Evolutionary conservation across 2,888 invertebrate genomes (phyloP).

Genomic region (Eupithecia dodoneata): DNA sequence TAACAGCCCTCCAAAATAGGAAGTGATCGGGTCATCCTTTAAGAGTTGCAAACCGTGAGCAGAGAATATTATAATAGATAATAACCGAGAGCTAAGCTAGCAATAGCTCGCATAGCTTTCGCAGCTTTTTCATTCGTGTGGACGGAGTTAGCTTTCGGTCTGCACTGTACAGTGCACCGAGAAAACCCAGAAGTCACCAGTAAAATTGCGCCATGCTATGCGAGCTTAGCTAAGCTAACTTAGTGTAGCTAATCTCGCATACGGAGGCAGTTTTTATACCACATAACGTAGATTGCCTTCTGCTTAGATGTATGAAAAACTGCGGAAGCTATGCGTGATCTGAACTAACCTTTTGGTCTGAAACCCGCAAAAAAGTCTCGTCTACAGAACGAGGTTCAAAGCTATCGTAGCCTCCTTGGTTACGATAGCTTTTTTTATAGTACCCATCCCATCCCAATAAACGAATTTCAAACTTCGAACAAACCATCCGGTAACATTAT

Average conservation of each 20-base stretch:
- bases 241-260: no score
- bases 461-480: neutral
- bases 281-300: neutral
- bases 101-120: neutral
- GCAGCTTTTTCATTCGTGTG: neutral
- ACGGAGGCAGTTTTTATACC: neutral
- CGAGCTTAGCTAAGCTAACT: no score
- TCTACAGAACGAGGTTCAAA: neutral
- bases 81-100: neutral
- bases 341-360: neutral
- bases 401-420: neutral
- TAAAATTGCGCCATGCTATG: neutral
- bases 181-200: no score
- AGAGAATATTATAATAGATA: neutral
- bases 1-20: neutral
- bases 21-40: neutral
- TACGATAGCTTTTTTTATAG: neutral
- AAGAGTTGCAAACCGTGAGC: neutral
- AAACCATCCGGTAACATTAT: neutral
- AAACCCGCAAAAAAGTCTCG: neutral
- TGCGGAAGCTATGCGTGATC: no score
- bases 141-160: neutral
- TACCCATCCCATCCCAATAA: neutral
- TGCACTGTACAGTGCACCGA: neutral
- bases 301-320: neutral